phyloP scores from a whole-genome alignment of 2,113 vertebrate genomes.

The Strix uralensis region DNA sequence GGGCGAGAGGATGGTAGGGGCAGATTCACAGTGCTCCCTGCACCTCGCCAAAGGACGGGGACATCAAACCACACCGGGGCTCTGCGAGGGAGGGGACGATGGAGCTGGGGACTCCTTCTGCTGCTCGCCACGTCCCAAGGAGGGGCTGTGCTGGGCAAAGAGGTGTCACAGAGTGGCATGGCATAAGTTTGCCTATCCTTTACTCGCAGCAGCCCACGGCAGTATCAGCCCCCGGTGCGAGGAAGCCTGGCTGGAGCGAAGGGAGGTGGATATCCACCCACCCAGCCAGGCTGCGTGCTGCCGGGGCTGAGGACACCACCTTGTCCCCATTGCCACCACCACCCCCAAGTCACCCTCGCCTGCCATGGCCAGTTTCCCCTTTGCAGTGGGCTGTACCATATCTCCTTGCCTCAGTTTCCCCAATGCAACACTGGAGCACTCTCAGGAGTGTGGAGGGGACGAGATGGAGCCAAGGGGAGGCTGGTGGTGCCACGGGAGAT shows the following conservation, averaged over 20 bases:
- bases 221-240: accelerated
- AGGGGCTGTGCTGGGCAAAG: accelerated
- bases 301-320: accelerated
- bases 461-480: neutral
- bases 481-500: accelerated
- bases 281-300: accelerated
- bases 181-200: accelerated
- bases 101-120: accelerated
- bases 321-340: neutral
- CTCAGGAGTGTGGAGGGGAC: accelerated
- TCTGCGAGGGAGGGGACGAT: accelerated
- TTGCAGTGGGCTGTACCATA: neutral
- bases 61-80: accelerated
- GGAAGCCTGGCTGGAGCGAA: accelerated
- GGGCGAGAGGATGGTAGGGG: neutral
- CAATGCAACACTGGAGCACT: accelerated
- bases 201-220: accelerated
- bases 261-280: neutral
- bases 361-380: accelerated
- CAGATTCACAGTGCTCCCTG: accelerated
- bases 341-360: accelerated
- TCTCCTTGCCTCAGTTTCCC: neutral
- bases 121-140: neutral
- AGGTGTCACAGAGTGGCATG: neutral
- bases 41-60: neutral